Evolutionary conservation across 2,888 invertebrate species (phyloP).

Genomic region (Nineta flava): DNA sequence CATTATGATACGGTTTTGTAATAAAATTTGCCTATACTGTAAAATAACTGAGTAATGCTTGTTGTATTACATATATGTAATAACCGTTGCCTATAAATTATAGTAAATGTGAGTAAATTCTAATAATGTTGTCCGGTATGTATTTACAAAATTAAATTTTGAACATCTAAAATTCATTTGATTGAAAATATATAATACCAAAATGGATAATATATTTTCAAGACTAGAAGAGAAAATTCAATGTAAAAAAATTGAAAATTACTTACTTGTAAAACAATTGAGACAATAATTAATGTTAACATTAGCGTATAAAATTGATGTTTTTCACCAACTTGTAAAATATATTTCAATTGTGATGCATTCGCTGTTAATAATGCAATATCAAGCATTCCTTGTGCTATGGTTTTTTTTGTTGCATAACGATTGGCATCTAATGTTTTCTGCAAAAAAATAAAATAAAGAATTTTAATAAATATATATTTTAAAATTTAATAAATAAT

Average conservation of each 20-base stretch:
- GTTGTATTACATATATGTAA: too few relatives aligned
- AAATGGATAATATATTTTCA: conserved; percentile 11
- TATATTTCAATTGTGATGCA: conserved; percentile 75
- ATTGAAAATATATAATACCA: too few relatives aligned
- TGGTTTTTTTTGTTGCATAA: conserved; percentile 85
- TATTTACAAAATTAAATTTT: too few relatives aligned
- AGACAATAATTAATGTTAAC: conserved; percentile 61
- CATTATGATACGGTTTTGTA: too few relatives aligned
- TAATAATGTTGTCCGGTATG: too few relatives aligned
- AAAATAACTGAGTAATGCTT: too few relatives aligned
- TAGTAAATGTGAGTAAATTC: too few relatives aligned
- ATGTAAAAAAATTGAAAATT: conserved; percentile 12
- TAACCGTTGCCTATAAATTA: too few relatives aligned
- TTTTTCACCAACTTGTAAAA: conserved; percentile 66
- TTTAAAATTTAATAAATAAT: too few relatives aligned
- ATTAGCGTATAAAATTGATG: conserved; percentile 77
- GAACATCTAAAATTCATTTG: too few relatives aligned
- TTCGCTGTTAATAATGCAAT: conserved; percentile 77
- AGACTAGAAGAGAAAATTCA: conserved; percentile 19
- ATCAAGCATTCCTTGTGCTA: conserved; percentile 81
- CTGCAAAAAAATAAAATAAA: conserved; percentile 31
- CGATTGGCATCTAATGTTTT: conserved; percentile 71
- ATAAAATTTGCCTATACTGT: too few relatives aligned
- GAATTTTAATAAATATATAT: background rate
- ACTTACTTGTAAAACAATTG: conserved; percentile 70